These are phyloP conservation scores for Linyphia triangularis DNA, from an alignment of 2,888 invertebrate species.

Conservation along the genomic window DNA sequence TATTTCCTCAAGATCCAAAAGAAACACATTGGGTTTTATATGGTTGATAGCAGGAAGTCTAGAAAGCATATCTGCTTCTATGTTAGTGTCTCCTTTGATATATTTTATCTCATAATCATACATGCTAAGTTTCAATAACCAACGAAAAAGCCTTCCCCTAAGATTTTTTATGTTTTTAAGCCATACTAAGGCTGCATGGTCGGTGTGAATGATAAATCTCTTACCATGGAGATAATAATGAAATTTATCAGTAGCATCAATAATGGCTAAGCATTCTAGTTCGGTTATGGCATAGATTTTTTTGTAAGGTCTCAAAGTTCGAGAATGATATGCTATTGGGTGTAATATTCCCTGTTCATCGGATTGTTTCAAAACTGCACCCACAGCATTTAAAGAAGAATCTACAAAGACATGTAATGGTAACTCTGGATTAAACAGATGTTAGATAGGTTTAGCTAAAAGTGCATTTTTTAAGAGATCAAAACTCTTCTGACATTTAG, in stretches of 20 bases:
- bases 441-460: neutral
- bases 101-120: neutral
- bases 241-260: slow-evolving; percentile 9
- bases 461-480: neutral
- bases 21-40: neutral
- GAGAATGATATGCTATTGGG: neutral
- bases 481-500: neutral
- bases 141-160: neutral
- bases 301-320: neutral
- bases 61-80: neutral
- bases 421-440: neutral
- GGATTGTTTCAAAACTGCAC: neutral
- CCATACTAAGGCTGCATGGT: slow-evolving; percentile 8
- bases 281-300: slow-evolving; percentile 22
- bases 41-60: neutral
- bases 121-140: neutral
- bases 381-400: no score
- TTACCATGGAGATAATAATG: slow-evolving; percentile 1
- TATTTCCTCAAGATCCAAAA: neutral
- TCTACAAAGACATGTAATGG: neutral
- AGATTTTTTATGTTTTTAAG: slow-evolving; percentile 16
- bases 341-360: neutral
- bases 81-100: neutral
- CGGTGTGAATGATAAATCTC: neutral
- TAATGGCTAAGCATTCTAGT: slow-evolving; percentile 8